Conservation (phyloP, 1,140 invertebrate species). For the Gryllus bimaculatus region DNA sequence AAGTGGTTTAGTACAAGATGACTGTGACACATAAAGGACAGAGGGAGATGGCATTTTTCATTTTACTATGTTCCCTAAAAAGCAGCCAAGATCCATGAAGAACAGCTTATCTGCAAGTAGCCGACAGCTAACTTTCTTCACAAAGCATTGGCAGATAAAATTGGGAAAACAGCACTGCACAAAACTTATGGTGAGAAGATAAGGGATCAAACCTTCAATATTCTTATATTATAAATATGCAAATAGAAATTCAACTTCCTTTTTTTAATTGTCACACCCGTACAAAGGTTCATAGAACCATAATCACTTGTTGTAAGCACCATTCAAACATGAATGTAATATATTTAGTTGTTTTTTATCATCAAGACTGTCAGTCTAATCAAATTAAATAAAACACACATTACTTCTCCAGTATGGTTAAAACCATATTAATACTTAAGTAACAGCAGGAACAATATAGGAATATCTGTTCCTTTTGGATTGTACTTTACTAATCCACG, state of each 20-base stretch:
- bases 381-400: slow-evolving; percentile 13
- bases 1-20: slow-evolving; percentile 25
- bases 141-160: slow-evolving; percentile 1
- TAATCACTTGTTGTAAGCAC: neutral
- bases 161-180: neutral
- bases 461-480: neutral
- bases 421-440: slow-evolving; percentile 2
- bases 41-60: slow-evolving; percentile 8
- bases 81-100: slow-evolving; percentile 8
- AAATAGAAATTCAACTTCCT: neutral
- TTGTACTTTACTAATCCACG: neutral
- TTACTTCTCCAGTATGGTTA: slow-evolving; percentile 15
- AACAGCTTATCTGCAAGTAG: slow-evolving; percentile 15
- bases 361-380: neutral
- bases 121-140: slow-evolving; percentile 12
- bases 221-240: neutral
- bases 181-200: neutral
- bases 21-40: slow-evolving; percentile 14
- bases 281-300: neutral
- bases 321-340: neutral
- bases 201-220: neutral
- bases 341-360: neutral
- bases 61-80: slow-evolving; percentile 13
- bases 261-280: neutral
- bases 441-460: neutral